phyloP scores from a whole-genome alignment of 2,113 vertebrate species.

The Uropsilus gracilis region DNA sequence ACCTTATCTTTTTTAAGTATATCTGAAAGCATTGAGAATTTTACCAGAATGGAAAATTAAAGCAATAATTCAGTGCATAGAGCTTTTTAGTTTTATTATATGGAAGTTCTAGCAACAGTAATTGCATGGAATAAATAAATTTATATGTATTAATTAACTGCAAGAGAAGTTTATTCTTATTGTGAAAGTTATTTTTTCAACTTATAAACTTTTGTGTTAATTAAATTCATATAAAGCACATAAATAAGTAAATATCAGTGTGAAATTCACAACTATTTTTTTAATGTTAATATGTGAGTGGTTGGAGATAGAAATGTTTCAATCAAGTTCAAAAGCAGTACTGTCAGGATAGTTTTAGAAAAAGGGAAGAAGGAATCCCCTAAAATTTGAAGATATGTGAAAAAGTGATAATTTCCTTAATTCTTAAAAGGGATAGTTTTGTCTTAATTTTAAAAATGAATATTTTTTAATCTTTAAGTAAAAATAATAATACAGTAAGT shows the following conservation, averaged over 20 bases:
- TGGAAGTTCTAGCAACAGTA: neutral
- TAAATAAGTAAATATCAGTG: neutral
- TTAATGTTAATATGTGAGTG: neutral
- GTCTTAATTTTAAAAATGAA: neutral
- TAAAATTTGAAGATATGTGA: neutral
- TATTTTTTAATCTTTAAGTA: conserved; percentile 43
- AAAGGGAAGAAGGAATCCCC: neutral
- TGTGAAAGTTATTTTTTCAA: neutral
- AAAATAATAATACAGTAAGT: conserved; percentile 1
- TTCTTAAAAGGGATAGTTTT: neutral
- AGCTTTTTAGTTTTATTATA: neutral
- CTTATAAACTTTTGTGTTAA: neutral
- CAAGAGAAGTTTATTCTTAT: conserved; percentile 11
- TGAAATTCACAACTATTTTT: neutral
- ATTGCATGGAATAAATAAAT: neutral
- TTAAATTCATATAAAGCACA: neutral
- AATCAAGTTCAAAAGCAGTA: neutral
- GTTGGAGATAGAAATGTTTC: neutral
- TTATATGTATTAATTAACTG: neutral
- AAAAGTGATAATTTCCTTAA: neutral
- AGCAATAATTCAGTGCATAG: neutral
- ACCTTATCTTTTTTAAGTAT: conserved; percentile 54
- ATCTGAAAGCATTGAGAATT: conserved; percentile 42
- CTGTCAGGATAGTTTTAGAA: neutral
- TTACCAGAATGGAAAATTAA: neutral